Evolutionary conservation across 2,797 vertebrate species (phyloP), one percentile per base, ranked within the genome.

Genomic region (Meriones psammophilus): DNA sequence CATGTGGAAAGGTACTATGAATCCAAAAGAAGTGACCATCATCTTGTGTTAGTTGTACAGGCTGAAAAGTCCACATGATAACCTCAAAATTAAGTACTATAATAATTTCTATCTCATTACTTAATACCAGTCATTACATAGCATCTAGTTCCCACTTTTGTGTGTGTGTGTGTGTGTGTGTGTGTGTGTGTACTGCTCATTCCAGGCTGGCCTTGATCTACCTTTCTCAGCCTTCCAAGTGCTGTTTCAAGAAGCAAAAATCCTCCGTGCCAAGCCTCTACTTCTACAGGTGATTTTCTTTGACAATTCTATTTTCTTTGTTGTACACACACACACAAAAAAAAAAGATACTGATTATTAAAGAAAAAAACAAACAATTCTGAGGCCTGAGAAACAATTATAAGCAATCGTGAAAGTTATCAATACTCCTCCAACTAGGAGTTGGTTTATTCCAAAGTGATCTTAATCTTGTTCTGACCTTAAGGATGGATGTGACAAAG

Each of bases 401-500:
- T 56, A 91, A 96, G 33, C 73, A 96, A 30, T 71, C 88, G 80
- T 86, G 28, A 86, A 90, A 97, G 73, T 89, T 89, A 93, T 68
- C 62, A 73, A 28, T 39, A 42, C 24, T 92, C 58, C 58, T n/a
- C 60, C 62, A 95, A 62, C 68, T 39, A 88, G 62, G 42, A 83
- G 80, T 50, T 50, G 17, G 7, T 92, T 95, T 68, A 42, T 93
- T 96, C 93, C 74, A 91, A 74, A 39, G n/a, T 80, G 95, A 96
- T 97, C 88, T 79, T 92, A 94, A 96, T 97, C 97, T 91, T 92
- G 30, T 68, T 95, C 89, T 96, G 92, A 96, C 94, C 91, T 97
- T 97, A 54, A 77, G 95, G 78, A 91, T 92, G 86, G 64, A 81
- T 89, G 90, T n/a, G 30, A 94, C 50, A 78, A 94, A n/a, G 81